Percentiles rank a stretch among this genome's conserved stretches.
These are phyloP conservation scores for Xanthorhoe designata DNA, from an alignment of 2,888 invertebrate genomes.

Conservation along the genomic window DNA sequence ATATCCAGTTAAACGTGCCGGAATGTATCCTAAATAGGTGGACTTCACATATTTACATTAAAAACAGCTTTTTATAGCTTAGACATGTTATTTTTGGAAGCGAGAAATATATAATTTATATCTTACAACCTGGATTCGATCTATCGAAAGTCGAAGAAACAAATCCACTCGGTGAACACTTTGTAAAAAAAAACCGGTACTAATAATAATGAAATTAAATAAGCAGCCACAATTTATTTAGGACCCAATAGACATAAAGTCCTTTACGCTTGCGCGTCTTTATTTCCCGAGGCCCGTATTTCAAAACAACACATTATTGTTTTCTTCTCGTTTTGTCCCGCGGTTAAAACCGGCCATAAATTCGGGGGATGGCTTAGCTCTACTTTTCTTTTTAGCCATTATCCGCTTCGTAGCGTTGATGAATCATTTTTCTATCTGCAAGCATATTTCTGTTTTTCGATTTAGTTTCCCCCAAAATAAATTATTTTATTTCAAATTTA, in stretches of 20 bases:
- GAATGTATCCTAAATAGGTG: too few relatives aligned
- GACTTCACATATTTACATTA: too few relatives aligned
- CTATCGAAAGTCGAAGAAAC: too few relatives aligned
- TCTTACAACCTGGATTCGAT: too few relatives aligned
- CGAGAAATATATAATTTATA: too few relatives aligned
- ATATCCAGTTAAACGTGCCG: too few relatives aligned
- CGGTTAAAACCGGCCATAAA: slow-evolving; percentile 73
- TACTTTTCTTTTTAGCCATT: slow-evolving; percentile 53
- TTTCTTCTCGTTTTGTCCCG: slow-evolving; percentile 74
- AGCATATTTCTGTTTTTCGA: background rate
- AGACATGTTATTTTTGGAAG: too few relatives aligned
- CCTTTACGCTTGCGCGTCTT: slow-evolving; percentile 14
- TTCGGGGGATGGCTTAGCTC: slow-evolving; percentile 63
- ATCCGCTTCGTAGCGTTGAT: slow-evolving; percentile 40
- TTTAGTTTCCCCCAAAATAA: background rate
- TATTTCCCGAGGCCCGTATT: slow-evolving; percentile 68
- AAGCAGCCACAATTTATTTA: background rate
- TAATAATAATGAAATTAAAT: too few relatives aligned
- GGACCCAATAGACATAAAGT: background rate
- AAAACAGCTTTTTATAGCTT: too few relatives aligned
- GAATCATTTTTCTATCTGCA: slow-evolving; percentile 10
- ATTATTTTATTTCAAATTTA: too few relatives aligned
- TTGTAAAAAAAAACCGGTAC: too few relatives aligned
- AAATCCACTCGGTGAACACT: too few relatives aligned
- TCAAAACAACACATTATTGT: slow-evolving; percentile 84